phyloP scores from a whole-genome alignment of 2,888 invertebrate species.

The Erebia aethiops region DNA sequence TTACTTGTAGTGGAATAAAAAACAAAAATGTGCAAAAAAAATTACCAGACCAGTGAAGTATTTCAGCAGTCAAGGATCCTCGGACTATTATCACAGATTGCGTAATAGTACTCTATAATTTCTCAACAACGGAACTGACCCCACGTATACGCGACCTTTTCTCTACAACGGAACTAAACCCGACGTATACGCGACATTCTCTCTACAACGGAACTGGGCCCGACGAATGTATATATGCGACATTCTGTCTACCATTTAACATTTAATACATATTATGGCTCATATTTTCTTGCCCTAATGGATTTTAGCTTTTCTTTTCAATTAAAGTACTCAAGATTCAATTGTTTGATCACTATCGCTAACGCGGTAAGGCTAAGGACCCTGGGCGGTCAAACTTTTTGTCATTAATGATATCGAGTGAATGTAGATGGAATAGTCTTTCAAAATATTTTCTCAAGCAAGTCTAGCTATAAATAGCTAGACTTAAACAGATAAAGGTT shows the following conservation, averaged over 20 bases:
- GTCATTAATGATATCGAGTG: constrained; percentile 5
- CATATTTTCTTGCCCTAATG: not conserved
- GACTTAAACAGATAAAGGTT: not conserved
- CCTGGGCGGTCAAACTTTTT: not conserved
- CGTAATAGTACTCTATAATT: too few species aligned
- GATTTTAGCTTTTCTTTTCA: not conserved
- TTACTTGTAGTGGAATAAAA: too few species aligned
- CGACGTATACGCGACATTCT: too few species aligned
- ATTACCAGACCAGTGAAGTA: too few species aligned
- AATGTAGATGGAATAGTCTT: constrained; percentile 1
- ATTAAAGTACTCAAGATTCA: not conserved
- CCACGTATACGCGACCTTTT: too few species aligned
- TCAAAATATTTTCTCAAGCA: not conserved
- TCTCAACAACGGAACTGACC: too few species aligned
- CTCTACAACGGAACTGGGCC: too few species aligned
- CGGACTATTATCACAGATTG: too few species aligned
- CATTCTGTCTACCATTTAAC: not conserved
- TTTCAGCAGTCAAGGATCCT: too few species aligned
- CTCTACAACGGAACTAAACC: too few species aligned
- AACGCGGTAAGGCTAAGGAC: not conserved
- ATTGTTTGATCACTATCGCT: not conserved
- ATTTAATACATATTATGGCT: not conserved
- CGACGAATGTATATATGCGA: too few species aligned
- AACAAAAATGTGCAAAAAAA: too few species aligned
- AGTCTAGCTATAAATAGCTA: not conserved